Conservation (phyloP, 2,113 vertebrate species). For the Triplophysa rosa region DNA sequence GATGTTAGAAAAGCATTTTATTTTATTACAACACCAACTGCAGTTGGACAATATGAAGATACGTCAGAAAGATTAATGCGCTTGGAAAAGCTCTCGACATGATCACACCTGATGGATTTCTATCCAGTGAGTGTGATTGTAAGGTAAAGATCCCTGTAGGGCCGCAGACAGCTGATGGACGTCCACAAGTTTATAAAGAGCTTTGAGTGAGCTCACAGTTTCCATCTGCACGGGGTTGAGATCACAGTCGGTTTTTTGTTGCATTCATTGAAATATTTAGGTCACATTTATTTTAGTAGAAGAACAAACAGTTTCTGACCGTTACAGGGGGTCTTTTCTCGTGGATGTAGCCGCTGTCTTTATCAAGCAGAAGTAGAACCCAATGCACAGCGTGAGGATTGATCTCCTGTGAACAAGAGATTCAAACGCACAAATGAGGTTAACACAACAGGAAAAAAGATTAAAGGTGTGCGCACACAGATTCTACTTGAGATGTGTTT, state of each 20-base stretch:
- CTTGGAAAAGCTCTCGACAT: neutral
- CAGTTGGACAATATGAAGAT: too few species aligned
- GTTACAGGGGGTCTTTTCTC: constrained; percentile 76
- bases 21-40: too few species aligned
- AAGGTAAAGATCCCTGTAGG: constrained; percentile 81
- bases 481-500: neutral
- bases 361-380: constrained; percentile 81
- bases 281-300: neutral
- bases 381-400: constrained; percentile 66
- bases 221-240: constrained; percentile 76
- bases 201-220: constrained; percentile 78
- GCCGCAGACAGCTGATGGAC: constrained; percentile 77
- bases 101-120: constrained; percentile 85
- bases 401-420: constrained; percentile 63
- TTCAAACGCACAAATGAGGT: neutral
- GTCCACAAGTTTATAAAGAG: constrained; percentile 80
- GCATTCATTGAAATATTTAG: neutral
- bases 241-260: neutral
- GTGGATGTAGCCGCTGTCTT: constrained; percentile 69
- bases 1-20: too few species aligned
- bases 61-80: too few species aligned
- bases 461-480: neutral
- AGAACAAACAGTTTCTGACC: constrained; percentile 68
- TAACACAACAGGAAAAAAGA: neutral
- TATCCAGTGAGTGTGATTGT: constrained; percentile 85